A percentile compares a stretch with the other conserved stretches of the same genome.
Evolutionary conservation across 2,113 vertebrate species (phyloP).

Genomic region (Onychorhynchus coronatus): DNA sequence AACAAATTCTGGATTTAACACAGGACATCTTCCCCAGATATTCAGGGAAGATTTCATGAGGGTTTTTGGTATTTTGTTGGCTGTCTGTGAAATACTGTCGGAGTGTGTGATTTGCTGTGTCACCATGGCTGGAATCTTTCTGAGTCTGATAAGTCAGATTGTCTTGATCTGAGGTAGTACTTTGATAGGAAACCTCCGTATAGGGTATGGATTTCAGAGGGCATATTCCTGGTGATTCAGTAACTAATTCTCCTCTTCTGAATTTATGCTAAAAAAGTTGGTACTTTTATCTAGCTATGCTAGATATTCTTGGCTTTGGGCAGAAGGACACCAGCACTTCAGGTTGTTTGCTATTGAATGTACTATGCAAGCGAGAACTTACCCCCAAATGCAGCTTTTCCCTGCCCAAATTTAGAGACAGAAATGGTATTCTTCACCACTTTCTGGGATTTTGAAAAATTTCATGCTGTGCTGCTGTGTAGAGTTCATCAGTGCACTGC

Average conservation of each 20-base stretch:
- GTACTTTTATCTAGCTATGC: no score
- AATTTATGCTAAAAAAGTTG: neutral
- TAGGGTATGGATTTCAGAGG: neutral
- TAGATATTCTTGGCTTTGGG: neutral
- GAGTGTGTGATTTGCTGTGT: neutral
- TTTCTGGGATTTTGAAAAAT: slow-evolving; percentile 12
- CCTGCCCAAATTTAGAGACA: neutral
- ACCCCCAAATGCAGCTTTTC: neutral
- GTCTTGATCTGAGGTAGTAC: neutral
- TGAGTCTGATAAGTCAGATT: neutral
- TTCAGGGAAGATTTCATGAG: neutral
- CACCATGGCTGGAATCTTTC: neutral
- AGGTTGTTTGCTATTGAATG: neutral
- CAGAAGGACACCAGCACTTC: neutral
- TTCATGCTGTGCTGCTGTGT: slow-evolving; percentile 1
- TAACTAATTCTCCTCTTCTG: neutral
- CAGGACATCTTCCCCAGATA: neutral
- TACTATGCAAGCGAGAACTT: neutral
- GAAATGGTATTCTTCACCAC: neutral
- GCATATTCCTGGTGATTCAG: neutral
- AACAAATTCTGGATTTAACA: neutral
- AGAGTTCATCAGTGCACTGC: slow-evolving; percentile 2
- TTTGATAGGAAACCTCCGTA: neutral
- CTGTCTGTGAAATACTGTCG: neutral
- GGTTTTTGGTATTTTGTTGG: neutral